Evolutionary conservation across 2,113 vertebrate species (phyloP).

Genomic region (Cyrtonyx montezumae): DNA sequence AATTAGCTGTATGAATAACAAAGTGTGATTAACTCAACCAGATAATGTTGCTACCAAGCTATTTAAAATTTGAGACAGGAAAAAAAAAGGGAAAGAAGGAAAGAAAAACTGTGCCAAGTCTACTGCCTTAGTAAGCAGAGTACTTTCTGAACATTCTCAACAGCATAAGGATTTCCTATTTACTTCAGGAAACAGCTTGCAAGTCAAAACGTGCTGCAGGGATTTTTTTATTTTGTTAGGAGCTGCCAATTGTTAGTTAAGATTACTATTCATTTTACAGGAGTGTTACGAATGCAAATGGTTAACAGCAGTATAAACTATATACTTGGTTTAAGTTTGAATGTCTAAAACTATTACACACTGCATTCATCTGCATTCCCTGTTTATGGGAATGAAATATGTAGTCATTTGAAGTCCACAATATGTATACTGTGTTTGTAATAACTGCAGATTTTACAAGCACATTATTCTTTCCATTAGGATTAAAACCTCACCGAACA

Average conservation of each 20-base stretch:
- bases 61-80: conserved; percentile 9
- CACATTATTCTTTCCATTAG: conserved; percentile 92
- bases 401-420: conserved; percentile 85
- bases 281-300: conserved; percentile 81
- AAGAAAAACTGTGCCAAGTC: conserved; percentile 18
- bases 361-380: conserved; percentile 80
- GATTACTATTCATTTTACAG: conserved; percentile 74
- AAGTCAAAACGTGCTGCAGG: not conserved
- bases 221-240: not conserved
- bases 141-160: not conserved
- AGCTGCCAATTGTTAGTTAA: conserved; percentile 73
- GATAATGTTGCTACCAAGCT: conserved; percentile 4
- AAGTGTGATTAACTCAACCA: not conserved
- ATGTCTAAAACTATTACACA: conserved; percentile 80
- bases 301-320: conserved; percentile 78
- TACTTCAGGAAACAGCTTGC: conserved; percentile 59
- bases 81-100: not conserved
- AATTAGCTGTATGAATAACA: not conserved
- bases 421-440: conserved; percentile 88
- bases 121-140: not conserved
- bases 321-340: conserved; percentile 77
- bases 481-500: conserved; percentile 89
- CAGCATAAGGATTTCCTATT: conserved; percentile 43
- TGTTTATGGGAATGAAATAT: conserved; percentile 87
- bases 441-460: conserved; percentile 90